Conservation (phyloP, 2,888 invertebrate species). For the Hypomecis atomaria region DNA sequence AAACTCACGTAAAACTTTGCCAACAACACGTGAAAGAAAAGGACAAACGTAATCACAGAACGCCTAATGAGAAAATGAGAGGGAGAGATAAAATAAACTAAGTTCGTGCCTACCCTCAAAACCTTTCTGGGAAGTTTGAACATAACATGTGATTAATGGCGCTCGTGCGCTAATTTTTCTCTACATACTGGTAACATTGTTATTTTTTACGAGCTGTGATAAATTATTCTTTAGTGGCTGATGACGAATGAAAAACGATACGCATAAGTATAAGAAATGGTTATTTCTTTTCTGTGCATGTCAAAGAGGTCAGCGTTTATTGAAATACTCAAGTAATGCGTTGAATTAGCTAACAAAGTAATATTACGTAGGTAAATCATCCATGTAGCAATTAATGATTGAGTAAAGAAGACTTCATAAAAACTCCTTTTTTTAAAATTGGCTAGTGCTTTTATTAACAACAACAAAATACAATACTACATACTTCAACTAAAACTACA, state of each 20-base stretch:
- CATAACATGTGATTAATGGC: constrained; percentile 30
- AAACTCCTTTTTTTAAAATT: too few relatives aligned
- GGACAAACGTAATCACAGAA: background rate
- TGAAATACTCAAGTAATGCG: too few relatives aligned
- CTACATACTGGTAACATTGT: constrained; percentile 7
- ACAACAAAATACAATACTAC: too few relatives aligned
- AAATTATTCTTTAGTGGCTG: background rate
- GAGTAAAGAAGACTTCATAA: too few relatives aligned
- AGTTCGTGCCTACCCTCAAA: constrained; percentile 4
- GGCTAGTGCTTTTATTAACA: too few relatives aligned
- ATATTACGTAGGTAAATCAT: too few relatives aligned
- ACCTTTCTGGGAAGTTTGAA: constrained; percentile 27
- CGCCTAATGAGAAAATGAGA: background rate
- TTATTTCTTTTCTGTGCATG: too few relatives aligned
- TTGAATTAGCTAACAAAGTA: too few relatives aligned
- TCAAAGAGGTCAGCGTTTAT: too few relatives aligned
- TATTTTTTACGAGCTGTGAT: constrained; percentile 5
- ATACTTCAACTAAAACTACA: too few relatives aligned
- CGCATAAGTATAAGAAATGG: too few relatives aligned
- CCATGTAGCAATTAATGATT: too few relatives aligned
- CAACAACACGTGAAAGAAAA: constrained; percentile 9
- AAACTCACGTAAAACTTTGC: constrained; percentile 12
- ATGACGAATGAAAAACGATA: background rate
- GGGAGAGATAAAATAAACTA: constrained; percentile 12
- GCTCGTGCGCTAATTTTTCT: constrained; percentile 23